Evolutionary conservation across 2,888 invertebrate species (phyloP).

Genomic region (Drosophila neonasuta): DNA sequence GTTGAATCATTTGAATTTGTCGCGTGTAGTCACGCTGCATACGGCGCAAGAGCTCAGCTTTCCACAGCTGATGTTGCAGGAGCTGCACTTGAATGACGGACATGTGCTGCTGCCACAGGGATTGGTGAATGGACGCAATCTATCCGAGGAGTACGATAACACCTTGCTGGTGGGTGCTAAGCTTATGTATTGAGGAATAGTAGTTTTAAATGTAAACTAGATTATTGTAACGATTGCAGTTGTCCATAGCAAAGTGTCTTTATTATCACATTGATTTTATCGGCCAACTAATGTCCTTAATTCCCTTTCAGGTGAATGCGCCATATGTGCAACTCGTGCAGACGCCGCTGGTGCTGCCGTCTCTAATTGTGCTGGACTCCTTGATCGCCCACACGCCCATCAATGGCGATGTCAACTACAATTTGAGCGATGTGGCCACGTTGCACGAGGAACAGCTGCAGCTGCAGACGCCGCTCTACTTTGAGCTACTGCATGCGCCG

Average conservation of each 20-base stretch:
- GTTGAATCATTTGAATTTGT: constrained; percentile 83
- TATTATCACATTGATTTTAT: no score
- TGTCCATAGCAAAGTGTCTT: no score
- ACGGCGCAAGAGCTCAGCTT: constrained; percentile 82
- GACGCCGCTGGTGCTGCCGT: constrained; percentile 81
- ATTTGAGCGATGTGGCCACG: constrained; percentile 80
- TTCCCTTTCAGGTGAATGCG: constrained; percentile 59
- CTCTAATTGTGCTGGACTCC: constrained; percentile 77
- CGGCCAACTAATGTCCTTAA: constrained; percentile 3
- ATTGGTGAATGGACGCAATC: constrained; percentile 81
- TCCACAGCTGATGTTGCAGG: constrained; percentile 75
- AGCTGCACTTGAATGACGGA: constrained; percentile 77
- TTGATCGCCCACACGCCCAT: constrained; percentile 76
- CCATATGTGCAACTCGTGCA: constrained; percentile 78
- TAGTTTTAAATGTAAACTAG: no score
- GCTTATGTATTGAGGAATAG: no score
- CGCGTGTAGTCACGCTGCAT: constrained; percentile 82
- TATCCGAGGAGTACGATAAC: constrained; percentile 82
- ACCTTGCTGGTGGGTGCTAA: constrained; percentile 83
- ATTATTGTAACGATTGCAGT: no score
- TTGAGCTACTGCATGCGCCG: constrained; percentile 65
- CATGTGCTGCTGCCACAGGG: constrained; percentile 67
- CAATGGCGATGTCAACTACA: constrained; percentile 80
- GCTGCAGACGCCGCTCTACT: constrained; percentile 76
- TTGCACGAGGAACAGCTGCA: constrained; percentile 68